Evolutionary conservation across 2,797 vertebrate genomes (phyloP), one percentile per base, ranked within the genome.

Genomic region (Chiloscyllium punctatum): DNA sequence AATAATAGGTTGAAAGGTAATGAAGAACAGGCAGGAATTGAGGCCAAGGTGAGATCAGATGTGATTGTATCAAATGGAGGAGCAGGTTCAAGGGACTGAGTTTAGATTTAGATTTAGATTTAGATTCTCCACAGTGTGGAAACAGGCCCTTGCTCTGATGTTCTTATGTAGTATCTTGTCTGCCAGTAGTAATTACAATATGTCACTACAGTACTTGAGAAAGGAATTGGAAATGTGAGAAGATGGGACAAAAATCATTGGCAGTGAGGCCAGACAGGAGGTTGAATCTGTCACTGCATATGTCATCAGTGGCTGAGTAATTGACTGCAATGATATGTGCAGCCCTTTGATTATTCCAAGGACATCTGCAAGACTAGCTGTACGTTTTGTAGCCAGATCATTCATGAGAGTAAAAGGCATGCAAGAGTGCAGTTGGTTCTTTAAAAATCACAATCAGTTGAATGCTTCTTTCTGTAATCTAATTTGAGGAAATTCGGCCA

Each of bases 401-500:
- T 90, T 90, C 15, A n/a, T 30, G 57, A 62, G 30, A 90, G 57
- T 66, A 11, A 87, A 90, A 90, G 86, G 27, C 51, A 88, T 88
- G 27, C 53, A 57, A 88, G 30, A 90, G 62, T 13, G n/a, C 30
- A 33, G 57, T 62, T 16, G 16, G 13, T 18, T 57, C 53, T 62
- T 90, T 62, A 62, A 90, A 62, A 90, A 33, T 87, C 9, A 33
- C 62, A 4, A 90, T 30, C 4, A 90, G 3, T 90, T 1, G 57
- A 66, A 62, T 18, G 62, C 30, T 66, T 7, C 30, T 90, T 27
- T 2, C 87, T 62, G 53, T 57, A n/a, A 62, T 5, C 13, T 62
- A 90, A 57, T 62, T 88, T n/a, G 53, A 66, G 87, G 87, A 57
- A 90, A 66, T 90, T 90, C 30, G n/a, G 57, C 87, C 53, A 90